A percentile compares a stretch with the other conserved stretches of the same genome.
These are phyloP conservation scores for Halcyon badia DNA, from an alignment of 2,797 vertebrate species.

Conservation along the genomic window DNA sequence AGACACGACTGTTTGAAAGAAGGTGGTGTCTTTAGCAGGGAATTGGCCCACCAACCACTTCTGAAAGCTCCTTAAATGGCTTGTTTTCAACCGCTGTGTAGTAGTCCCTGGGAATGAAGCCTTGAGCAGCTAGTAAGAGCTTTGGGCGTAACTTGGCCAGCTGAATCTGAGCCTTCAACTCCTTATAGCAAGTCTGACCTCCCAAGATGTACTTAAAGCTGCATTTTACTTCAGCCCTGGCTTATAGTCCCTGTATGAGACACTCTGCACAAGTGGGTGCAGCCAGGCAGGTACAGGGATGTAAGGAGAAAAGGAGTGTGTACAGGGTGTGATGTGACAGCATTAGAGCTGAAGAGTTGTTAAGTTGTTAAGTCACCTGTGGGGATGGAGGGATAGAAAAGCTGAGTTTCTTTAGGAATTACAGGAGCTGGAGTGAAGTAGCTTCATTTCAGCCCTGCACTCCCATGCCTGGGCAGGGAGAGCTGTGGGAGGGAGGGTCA, in stretches of 20 bases:
- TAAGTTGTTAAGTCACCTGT: background rate
- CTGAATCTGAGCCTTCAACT: background rate
- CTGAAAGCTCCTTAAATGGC: background rate
- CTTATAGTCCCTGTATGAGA: background rate
- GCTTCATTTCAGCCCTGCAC: background rate
- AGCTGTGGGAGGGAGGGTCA: background rate
- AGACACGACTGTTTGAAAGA: background rate
- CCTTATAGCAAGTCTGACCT: background rate
- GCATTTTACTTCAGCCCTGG: background rate
- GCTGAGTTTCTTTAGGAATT: background rate
- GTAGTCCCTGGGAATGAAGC: background rate
- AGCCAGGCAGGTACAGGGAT: background rate
- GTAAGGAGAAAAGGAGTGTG: background rate
- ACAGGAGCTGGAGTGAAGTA: rapidly evolving
- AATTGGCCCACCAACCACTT: background rate
- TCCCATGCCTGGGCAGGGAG: background rate
- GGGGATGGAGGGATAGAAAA: rapidly evolving
- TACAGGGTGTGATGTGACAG: too few relatives aligned
- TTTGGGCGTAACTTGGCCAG: background rate
- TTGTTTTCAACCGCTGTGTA: background rate
- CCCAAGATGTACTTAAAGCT: background rate
- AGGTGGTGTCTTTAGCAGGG: background rate
- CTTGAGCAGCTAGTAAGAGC: background rate
- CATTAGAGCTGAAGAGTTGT: background rate
- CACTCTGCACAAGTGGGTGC: background rate